phyloP scores from a whole-genome alignment of 2,113 vertebrate species.

The Phalacrocorax carbo region DNA sequence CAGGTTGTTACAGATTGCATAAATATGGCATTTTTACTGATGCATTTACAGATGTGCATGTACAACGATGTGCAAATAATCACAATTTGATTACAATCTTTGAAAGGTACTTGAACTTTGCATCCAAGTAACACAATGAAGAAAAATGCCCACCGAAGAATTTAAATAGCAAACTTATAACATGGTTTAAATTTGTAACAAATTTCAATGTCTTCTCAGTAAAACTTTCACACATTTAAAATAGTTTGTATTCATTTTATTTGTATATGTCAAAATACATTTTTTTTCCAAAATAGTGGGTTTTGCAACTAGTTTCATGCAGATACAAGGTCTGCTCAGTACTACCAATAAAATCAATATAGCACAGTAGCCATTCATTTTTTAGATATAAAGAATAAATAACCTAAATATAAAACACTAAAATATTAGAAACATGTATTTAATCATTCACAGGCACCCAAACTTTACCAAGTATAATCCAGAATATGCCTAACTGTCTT shows the following conservation, averaged over 20 bases:
- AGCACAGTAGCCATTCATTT: constrained; percentile 84
- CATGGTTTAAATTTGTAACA: constrained; percentile 62
- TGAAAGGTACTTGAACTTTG: constrained; percentile 59
- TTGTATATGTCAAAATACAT: constrained; percentile 90
- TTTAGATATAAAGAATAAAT: constrained; percentile 89
- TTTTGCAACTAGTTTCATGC: constrained; percentile 88
- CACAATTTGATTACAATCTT: constrained; percentile 75
- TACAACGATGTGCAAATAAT: constrained; percentile 77
- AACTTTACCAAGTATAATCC: constrained; percentile 79
- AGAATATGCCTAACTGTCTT: constrained; percentile 77
- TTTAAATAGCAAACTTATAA: constrained; percentile 72
- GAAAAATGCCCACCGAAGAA: constrained; percentile 69
- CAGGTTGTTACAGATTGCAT: constrained; percentile 76
- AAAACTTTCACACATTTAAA: constrained; percentile 83
- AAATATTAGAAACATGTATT: constrained; percentile 85
- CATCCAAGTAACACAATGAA: constrained; percentile 66
- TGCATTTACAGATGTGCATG: constrained; percentile 78
- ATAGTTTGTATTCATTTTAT: constrained; percentile 88
- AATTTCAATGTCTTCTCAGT: constrained; percentile 63
- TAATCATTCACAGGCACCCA: constrained; percentile 84
- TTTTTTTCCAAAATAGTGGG: constrained; percentile 85
- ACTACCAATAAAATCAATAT: constrained; percentile 87
- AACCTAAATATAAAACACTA: constrained; percentile 91
- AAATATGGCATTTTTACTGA: constrained; percentile 77
- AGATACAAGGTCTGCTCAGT: constrained; percentile 87